Percentiles rank a stretch among this genome's conserved stretches.
Evolutionary conservation across 2,797 vertebrate species (phyloP).

Genomic region (Leptodactylus fallax): DNA sequence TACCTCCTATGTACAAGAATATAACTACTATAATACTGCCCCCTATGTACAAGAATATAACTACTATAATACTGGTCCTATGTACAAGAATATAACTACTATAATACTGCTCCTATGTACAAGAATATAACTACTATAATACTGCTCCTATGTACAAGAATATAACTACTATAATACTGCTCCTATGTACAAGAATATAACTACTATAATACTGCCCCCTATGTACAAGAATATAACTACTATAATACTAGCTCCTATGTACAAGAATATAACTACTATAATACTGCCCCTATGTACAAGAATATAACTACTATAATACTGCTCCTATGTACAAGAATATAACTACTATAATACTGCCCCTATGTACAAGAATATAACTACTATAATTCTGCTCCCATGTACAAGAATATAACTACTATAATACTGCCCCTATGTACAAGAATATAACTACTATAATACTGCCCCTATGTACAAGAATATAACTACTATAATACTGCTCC

Average conservation of each 20-base stretch:
- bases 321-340: conserved; percentile 7
- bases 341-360: background rate
- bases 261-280: conserved; percentile 18
- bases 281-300: background rate
- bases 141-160: background rate
- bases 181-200: background rate
- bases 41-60: too few relatives aligned
- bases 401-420: conserved; percentile 7
- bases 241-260: background rate
- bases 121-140: conserved; percentile 9
- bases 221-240: background rate
- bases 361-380: conserved; percentile 5
- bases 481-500: conserved; percentile 3
- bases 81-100: conserved; percentile 5
- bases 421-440: conserved; percentile 3
- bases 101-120: background rate
- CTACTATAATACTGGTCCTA: background rate
- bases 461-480: background rate
- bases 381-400: background rate
- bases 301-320: conserved; percentile 14
- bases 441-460: conserved; percentile 11
- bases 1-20: conserved; percentile 2
- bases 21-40: conserved; percentile 6
- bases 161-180: conserved; percentile 4
- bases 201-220: too few relatives aligned